Evolutionary conservation across 2,113 vertebrate genomes (phyloP), one percentile per base, ranked within the genome.

Genomic region (Periophthalmus modestus): DNA sequence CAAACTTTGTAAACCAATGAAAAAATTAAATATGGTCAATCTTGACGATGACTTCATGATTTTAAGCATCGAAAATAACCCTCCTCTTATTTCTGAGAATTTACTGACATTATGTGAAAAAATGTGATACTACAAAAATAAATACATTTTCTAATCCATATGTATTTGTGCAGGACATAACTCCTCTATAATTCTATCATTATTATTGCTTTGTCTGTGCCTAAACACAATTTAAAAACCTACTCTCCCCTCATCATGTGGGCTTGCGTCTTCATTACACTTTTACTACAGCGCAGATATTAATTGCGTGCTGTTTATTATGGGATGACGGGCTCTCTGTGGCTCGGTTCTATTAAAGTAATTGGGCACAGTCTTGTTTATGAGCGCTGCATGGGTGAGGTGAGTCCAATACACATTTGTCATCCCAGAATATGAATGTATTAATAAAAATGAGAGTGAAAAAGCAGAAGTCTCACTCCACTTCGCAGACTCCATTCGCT

Each of bases 281-380:
- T 80, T 88, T 89, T 84, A 87, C 79, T 83, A 77, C 66, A 55
- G 14, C 16, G 14, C 19, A 23, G 62, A 66, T 85, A 83, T 85
- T 78, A 65, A 78, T 77, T 87, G 39, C 39, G 84, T 78, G 73
- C 68, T 43, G 43, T 65, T 39, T 74, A 83, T 82, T 86, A 85
- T 14, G 78, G 68, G 58, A 66, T 85, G 75, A 58, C 10, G 18
- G 36, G 71, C 75, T 72, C 63, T 65, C n/a, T 65, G 72, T 78
- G 69, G 58, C 73, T 76, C 46, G 2, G 43, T 78, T 77, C 80
- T 70, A 77, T 90, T 84, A 87, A 85, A 91, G 73, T 85, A 85
- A 89, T 89, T 85, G 81, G 65, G 69, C 74, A 52, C 43, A 68
- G 62, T 77, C 77, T 69, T 78, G 23, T 92, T 91, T 88, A 91